Conservation (phyloP, 2,888 invertebrate species). For the Drosophila merina region DNA sequence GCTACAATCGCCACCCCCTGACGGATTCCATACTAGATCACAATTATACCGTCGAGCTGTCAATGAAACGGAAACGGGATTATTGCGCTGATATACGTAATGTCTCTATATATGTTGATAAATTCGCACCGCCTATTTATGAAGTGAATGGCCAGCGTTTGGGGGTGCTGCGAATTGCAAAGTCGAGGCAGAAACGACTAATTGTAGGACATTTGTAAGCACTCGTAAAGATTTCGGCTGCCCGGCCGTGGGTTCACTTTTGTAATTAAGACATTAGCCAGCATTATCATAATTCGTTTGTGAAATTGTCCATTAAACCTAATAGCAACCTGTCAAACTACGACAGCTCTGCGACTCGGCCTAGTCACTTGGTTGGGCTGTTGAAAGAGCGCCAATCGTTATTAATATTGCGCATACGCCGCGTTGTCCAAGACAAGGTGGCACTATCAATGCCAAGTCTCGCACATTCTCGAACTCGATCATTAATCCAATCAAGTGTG, state of each 20-base stretch:
- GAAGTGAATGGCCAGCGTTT: constrained; percentile 52
- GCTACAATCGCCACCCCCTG: constrained; percentile 21
- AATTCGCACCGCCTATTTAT: constrained; percentile 43
- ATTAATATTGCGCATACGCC: constrained; percentile 12
- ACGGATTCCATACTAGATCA: constrained; percentile 4
- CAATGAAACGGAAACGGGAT: constrained; percentile 28
- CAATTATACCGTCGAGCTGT: constrained; percentile 32
- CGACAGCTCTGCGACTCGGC: constrained; percentile 22
- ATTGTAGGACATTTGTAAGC: constrained; percentile 50
- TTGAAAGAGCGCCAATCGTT: constrained; percentile 16
- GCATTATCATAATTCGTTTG: constrained; percentile 61
- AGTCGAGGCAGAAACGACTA: constrained; percentile 36
- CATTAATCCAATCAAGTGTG: neutral
- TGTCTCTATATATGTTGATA: constrained; percentile 19
- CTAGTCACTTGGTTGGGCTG: neutral
- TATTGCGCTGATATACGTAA: constrained; percentile 19
- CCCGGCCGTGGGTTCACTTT: constrained; percentile 33
- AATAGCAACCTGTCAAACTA: constrained; percentile 48
- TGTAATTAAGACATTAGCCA: constrained; percentile 60
- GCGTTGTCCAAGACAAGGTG: neutral
- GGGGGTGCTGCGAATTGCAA: neutral
- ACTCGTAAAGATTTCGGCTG: constrained; percentile 40
- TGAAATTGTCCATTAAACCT: constrained; percentile 50
- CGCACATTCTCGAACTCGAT: constrained; percentile 2
- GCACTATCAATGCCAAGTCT: neutral